Conservation (phyloP, 2,113 vertebrate species). For the Daphoenositta chrysoptera region DNA sequence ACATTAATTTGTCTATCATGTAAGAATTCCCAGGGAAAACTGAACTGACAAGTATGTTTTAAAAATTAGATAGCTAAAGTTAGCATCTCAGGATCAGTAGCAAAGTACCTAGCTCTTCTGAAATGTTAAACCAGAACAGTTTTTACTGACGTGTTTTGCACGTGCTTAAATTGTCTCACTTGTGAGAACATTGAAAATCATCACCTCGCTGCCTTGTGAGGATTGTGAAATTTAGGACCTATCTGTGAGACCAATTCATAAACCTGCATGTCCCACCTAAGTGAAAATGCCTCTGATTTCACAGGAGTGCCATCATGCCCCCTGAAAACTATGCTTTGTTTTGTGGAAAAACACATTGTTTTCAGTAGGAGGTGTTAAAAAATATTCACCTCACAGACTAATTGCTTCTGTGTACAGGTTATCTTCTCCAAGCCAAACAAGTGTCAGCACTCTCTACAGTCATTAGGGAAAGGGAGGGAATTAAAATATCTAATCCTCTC, state of each 20-base stretch:
- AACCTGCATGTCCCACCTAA: neutral
- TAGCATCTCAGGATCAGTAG: neutral
- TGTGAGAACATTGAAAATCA: neutral
- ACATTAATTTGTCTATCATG: neutral
- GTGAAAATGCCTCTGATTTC: neutral
- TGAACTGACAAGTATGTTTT: neutral
- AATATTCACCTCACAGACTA: neutral
- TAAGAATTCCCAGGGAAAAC: neutral
- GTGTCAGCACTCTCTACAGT: neutral
- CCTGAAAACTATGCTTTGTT: neutral
- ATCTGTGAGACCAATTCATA: neutral
- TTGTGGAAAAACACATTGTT: neutral
- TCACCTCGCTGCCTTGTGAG: neutral
- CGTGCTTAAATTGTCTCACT: accelerated
- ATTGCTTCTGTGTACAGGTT: neutral
- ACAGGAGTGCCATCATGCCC: neutral
- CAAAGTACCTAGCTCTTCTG: neutral
- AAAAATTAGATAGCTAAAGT: neutral
- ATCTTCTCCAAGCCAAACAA: neutral
- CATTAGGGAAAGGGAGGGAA: neutral
- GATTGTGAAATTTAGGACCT: neutral
- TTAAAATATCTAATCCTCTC: conserved; percentile 37
- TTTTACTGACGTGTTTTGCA: neutral
- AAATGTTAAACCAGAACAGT: neutral
- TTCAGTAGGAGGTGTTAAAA: neutral